Evolutionary conservation across 2,797 vertebrate species (phyloP).

Genomic region (Dendrocincla tyrannina): DNA sequence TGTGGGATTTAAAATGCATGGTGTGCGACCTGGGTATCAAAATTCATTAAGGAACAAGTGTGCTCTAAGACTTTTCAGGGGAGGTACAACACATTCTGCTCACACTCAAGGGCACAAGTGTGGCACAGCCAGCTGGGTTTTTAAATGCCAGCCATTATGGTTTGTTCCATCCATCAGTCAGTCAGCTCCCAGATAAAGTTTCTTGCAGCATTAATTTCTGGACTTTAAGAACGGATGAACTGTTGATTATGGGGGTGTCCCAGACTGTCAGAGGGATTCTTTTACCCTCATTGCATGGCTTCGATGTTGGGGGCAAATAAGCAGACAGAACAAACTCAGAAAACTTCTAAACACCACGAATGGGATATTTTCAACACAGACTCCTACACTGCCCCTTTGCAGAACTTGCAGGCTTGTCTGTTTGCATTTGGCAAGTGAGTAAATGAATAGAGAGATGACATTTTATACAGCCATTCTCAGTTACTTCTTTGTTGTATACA

Average conservation of each 20-base stretch:
- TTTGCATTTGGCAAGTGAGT: constrained; percentile 41
- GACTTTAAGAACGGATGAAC: neutral
- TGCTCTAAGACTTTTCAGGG: neutral
- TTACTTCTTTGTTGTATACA: neutral
- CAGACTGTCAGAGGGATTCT: neutral
- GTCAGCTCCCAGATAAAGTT: constrained; percentile 32
- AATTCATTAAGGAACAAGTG: neutral
- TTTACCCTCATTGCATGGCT: neutral
- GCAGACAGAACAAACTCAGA: neutral
- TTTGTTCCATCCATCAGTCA: neutral
- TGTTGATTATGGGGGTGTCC: neutral
- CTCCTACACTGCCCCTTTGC: neutral
- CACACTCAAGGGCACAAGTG: neutral
- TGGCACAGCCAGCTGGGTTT: neutral
- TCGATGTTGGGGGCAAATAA: neutral
- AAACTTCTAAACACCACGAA: constrained; percentile 5
- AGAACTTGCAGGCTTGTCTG: neutral
- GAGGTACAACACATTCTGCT: neutral
- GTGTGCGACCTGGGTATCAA: neutral
- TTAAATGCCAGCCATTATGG: constrained; percentile 28
- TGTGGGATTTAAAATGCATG: neutral
- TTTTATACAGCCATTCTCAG: neutral
- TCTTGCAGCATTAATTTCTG: constrained; percentile 2
- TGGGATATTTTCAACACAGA: constrained; percentile 16
- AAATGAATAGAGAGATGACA: constrained; percentile 28